These are phyloP conservation scores for Tuta absoluta DNA, from an alignment of 2,888 invertebrate genomes.

Conservation along the genomic window DNA sequence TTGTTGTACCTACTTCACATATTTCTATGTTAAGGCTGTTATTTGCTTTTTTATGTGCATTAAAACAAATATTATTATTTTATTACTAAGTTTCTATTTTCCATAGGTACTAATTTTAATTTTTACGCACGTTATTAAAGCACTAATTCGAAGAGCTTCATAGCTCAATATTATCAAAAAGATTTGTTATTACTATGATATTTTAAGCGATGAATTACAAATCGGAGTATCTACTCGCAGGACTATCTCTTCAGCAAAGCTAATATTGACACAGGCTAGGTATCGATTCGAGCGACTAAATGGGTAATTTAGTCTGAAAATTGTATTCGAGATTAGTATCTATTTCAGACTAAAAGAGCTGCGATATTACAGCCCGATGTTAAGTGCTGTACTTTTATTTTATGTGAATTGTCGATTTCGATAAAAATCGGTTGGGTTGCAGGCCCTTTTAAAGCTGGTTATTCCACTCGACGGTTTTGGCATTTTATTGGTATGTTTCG, in stretches of 20 bases:
- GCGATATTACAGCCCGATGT: not conserved
- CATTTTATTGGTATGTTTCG: slow-evolving; percentile 54
- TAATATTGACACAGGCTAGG: slow-evolving; percentile 6
- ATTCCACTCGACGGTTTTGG: slow-evolving; percentile 48
- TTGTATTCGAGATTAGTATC: slow-evolving; percentile 2
- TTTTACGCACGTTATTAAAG: too few relatives aligned
- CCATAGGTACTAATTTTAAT: too few relatives aligned
- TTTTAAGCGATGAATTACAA: too few relatives aligned
- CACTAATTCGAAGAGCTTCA: too few relatives aligned
- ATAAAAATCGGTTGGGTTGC: slow-evolving; percentile 4
- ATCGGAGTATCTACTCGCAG: not conserved
- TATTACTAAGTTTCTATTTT: too few relatives aligned
- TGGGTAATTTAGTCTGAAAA: slow-evolving; percentile 4
- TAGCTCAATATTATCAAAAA: too few relatives aligned
- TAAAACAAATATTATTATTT: too few relatives aligned
- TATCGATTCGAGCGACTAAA: slow-evolving; percentile 1
- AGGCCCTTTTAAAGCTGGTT: not conserved
- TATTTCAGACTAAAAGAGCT: not conserved
- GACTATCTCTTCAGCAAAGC: not conserved
- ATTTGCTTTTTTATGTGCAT: too few relatives aligned
- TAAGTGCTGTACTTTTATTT: slow-evolving; percentile 7
- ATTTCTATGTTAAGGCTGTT: too few relatives aligned
- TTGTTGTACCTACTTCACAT: too few relatives aligned
- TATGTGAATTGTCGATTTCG: slow-evolving; percentile 2
- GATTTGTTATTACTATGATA: too few relatives aligned